Evolutionary conservation across 1,140 invertebrate genomes (phyloP).

Genomic region (Pomacea maculata): DNA sequence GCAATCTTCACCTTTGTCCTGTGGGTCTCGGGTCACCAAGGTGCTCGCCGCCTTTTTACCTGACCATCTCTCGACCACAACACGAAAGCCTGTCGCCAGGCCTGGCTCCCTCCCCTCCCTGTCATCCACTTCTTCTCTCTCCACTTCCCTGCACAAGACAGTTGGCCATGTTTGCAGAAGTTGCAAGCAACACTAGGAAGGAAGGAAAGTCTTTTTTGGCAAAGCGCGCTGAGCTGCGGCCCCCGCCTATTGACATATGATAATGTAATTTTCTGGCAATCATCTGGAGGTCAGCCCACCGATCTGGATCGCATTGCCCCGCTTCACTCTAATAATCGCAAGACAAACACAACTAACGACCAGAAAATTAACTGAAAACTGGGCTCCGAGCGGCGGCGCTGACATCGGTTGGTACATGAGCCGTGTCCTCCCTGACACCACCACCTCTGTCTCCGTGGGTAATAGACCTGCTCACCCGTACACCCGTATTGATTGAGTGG

Average conservation of each 20-base stretch:
- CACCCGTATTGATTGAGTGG: too few relatives aligned
- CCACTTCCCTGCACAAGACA: background rate
- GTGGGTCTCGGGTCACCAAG: too few relatives aligned
- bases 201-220: background rate
- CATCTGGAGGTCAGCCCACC: conserved; percentile 13
- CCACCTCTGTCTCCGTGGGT: too few relatives aligned
- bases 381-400: background rate
- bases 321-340: conserved; percentile 20
- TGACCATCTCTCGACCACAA: too few relatives aligned
- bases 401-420: too few relatives aligned
- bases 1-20: too few relatives aligned
- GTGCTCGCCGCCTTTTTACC: too few relatives aligned
- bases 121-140: background rate
- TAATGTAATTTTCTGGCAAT: conserved; percentile 38
- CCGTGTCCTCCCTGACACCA: too few relatives aligned
- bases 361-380: conserved; percentile 35
- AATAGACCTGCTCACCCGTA: too few relatives aligned
- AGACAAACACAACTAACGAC: conserved; percentile 29
- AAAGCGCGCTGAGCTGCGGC: background rate
- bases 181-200: background rate
- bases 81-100: background rate
- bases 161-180: conserved; percentile 1
- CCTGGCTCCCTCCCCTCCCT: background rate
- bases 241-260: conserved; percentile 30
- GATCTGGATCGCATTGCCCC: conserved; percentile 10